Evolutionary conservation across 2,797 vertebrate genomes (phyloP).

Genomic region (Crax fasciolata): DNA sequence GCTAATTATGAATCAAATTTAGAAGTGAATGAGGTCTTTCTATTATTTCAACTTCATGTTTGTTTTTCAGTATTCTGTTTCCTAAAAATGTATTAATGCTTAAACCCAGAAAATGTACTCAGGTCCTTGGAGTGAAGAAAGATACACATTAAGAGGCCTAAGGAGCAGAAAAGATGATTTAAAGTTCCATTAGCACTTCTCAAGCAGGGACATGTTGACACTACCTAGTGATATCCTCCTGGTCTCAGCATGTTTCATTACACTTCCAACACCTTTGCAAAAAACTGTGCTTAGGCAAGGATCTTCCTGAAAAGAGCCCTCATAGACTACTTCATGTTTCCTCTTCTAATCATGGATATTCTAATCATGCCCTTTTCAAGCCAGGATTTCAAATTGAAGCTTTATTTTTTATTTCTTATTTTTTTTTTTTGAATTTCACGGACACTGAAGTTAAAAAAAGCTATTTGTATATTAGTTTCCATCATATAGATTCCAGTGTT

Average conservation of each 20-base stretch:
- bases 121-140: constrained; percentile 1
- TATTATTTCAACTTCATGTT: not conserved
- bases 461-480: not conserved
- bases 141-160: not conserved
- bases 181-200: constrained; percentile 55
- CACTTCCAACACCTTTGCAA: constrained; percentile 57
- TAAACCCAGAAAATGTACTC: not conserved
- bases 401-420: no score
- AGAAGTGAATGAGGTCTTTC: not conserved
- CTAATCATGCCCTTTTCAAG: constrained; percentile 58
- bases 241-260: constrained; percentile 46
- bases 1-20: not conserved
- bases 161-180: constrained; percentile 31
- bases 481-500: not conserved
- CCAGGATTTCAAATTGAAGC: constrained; percentile 17
- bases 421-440: not conserved
- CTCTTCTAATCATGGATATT: constrained; percentile 67
- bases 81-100: constrained; percentile 27
- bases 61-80: constrained; percentile 30
- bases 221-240: constrained; percentile 17
- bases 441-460: not conserved
- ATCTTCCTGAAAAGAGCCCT: constrained; percentile 60
- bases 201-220: constrained; percentile 32
- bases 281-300: constrained; percentile 62
- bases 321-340: constrained; percentile 61